Evolutionary conservation across 2,888 invertebrate genomes (phyloP), one percentile per base, ranked within the genome.

Genomic region (Oeneis ivallda): DNA sequence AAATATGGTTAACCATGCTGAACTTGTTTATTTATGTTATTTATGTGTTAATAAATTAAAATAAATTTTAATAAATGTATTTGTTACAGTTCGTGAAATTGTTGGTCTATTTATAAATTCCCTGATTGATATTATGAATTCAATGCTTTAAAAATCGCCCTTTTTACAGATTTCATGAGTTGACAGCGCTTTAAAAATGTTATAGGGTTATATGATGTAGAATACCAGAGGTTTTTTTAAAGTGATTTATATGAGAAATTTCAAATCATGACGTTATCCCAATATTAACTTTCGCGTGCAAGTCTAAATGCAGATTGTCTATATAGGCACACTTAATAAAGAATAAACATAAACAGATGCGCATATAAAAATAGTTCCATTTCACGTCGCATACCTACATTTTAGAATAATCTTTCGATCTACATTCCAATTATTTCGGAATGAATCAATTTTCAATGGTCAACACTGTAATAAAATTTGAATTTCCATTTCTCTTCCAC

Each of bases 351-450:
- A n/a, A n/a, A n/a, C n/a, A n/a, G n/a, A n/a, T 39, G 39, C 3
- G 11, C 10, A 39, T 2, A 26, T 26, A 26, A 26, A 26, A 26
- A 2, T 26, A 26, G 26, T 26, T 26, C 26, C 26, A 58, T 47
- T 32, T 34, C 4, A 58, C 17, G 45, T 62, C 17, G 61, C 50
- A 57, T 64, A n/a, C n/a, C n/a, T n/a, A 67, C 45, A 50, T 47
- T 45, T 58, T 32, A 52, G 52, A 53, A 67, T 67, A 47, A 64
- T 53, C 61, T 58, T 58, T 67, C 53, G 13, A 49, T 67, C 54
- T 58, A 58, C 54, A 34, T 62, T 65, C 13, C 67, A 65, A 65
- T 67, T 47, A 65, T 53, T 15, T 62, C 58, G 37, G 53, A 41
- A 59, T 15, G 62, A 62, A 67, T 61, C 58, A 65, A 62, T 65